A percentile compares a stretch with the other conserved stretches of the same genome.
These are phyloP conservation scores for Nerophis lumbriciformis DNA, from an alignment of 2,113 vertebrate genomes.

Conservation along the genomic window DNA sequence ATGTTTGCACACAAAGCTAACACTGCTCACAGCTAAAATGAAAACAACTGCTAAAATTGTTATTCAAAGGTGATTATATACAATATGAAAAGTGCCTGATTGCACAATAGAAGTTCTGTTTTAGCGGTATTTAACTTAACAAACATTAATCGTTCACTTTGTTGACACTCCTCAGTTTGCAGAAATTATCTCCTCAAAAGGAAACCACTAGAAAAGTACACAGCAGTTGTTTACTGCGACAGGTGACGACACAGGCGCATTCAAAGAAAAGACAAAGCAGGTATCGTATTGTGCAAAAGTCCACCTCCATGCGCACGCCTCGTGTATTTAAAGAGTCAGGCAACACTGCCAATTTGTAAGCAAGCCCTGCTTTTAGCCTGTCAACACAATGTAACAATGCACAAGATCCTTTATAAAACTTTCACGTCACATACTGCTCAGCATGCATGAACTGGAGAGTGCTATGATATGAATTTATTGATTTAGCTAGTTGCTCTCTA, in stretches of 20 bases:
- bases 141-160: too few species aligned
- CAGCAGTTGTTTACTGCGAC: background rate
- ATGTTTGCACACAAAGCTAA: slow-evolving; percentile 18
- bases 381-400: background rate
- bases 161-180: too few species aligned
- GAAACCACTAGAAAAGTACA: too few species aligned
- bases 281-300: background rate
- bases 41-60: background rate
- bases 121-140: too few species aligned
- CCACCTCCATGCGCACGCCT: too few species aligned
- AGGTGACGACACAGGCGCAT: background rate
- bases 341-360: slow-evolving; percentile 1
- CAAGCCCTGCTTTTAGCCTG: background rate
- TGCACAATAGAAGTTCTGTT: too few species aligned
- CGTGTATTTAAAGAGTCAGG: background rate
- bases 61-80: too few species aligned
- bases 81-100: too few species aligned
- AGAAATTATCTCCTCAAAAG: too few species aligned
- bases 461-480: background rate
- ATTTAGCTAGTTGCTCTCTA: background rate
- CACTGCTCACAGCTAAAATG: background rate
- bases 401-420: background rate
- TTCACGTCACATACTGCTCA: background rate
- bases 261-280: background rate
- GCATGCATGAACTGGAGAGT: background rate